Base-by-base conservation (phyloP, 2,797 vertebrate species). In the Rhynchotus rufescens region DNA sequence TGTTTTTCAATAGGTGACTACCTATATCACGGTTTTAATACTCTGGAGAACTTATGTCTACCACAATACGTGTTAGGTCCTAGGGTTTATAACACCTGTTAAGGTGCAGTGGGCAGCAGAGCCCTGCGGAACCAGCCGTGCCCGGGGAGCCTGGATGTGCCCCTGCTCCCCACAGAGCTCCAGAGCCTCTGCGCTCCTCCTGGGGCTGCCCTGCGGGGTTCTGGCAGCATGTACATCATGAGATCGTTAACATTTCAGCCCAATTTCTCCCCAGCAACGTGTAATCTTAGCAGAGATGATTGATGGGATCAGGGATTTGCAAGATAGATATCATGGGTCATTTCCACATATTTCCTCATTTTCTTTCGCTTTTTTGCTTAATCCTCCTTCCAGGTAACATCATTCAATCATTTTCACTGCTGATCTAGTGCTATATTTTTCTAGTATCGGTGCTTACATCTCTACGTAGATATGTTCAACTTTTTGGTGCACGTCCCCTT, bases 201-300 rank as follows among this genome's bases (percentile, higher is more conserved):
- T 78, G 86, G 91, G 34, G 12, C 74, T 89, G 76, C 62, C 86
- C 56, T 75, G 75, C 44, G 82, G 60, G 45, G 69, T 80, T 85
- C 73, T 94, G 36, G 36, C 36, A 36, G 36, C 36, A 93, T 92
- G 95, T 96, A 96, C 94, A 96, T 91, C 84, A 88, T 83, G 56
- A 69, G 56, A 87, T 85, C 79, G 88, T 96, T 96, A 96, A 90
- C 86, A 91, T 91, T 94, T 95, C 79, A 92, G 88, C 47, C 81
- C 84, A 83, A 60, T 94, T 96, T 94, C 69, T 93, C 79, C 78
- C 45, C 60, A 86, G 62, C 34, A 52, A n/a, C 73, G 34, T 80
- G 62, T 78, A 93, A 92, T 93, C 81, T 59, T 64, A 90, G 60
- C 84, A 90, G 66, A 57, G 73, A 78, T 89, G 95, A 96, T 67